Percentiles rank a stretch among this genome's conserved stretches.
Conservation (phyloP, 2,797 vertebrate genomes). For the Phaenicophaeus curvirostris region DNA sequence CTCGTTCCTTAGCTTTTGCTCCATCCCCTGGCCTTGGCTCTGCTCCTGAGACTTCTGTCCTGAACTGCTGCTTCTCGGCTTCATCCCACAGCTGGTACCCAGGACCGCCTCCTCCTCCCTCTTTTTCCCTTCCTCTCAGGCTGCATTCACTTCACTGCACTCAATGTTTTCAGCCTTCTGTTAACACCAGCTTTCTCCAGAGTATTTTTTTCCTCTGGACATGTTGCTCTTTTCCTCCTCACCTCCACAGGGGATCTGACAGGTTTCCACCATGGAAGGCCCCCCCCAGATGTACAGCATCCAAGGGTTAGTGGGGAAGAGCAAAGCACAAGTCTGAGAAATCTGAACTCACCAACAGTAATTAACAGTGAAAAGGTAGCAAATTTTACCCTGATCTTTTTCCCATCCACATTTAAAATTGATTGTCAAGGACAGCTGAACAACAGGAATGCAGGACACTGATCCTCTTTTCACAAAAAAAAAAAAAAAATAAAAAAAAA, state of each 20-base stretch:
- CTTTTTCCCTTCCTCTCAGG: background rate
- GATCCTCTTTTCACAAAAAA: background rate
- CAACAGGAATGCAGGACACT: background rate
- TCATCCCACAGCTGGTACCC: background rate
- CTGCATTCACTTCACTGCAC: background rate
- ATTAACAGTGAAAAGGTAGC: background rate
- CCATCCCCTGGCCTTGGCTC: background rate
- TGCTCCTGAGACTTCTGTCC: background rate
- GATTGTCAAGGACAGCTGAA: background rate
- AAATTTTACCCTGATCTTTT: background rate
- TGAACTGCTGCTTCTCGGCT: background rate
- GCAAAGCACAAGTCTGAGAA: background rate
- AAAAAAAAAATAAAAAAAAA: background rate
- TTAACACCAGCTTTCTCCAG: background rate
- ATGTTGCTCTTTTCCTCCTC: background rate
- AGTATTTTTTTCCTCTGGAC: background rate
- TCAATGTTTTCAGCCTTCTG: background rate
- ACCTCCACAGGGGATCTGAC: background rate
- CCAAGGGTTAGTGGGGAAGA: fast-evolving
- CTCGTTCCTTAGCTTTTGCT: fast-evolving
- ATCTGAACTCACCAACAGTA: background rate
- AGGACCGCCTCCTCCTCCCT: background rate
- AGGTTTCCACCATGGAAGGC: background rate
- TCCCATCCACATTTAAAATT: background rate
- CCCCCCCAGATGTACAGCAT: background rate